Evolutionary conservation across 2,888 invertebrate genomes (phyloP), one percentile per base, ranked within the genome.

Genomic region (Heliothis peltigera): DNA sequence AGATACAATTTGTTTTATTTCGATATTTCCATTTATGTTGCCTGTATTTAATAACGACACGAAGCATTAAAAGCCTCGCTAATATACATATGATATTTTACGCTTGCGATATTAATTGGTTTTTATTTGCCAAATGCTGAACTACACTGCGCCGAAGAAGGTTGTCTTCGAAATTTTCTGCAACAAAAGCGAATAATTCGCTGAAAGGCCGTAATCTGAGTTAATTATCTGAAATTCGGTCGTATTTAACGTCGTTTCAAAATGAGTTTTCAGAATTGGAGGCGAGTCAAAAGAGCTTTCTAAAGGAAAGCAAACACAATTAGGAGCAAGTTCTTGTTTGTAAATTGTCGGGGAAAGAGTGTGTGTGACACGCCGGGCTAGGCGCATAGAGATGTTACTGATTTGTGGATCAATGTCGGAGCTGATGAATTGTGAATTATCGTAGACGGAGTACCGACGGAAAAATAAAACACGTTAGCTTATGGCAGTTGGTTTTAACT

Each of bases 231-330:
- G 86, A 87, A 91, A 91, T 92, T 92, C 89, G 89, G 89, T 89
- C 89, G 91, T 89, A 92, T 91, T 93, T 92, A 91, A 91, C 84
- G 88, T 93, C 90, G 91, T 91, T 91, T 87, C 87, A 87, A 87
- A 92, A 92, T 85, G 90, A 90, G 89, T 91, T 91, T 89, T 89
- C 89, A 90, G 91, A 91, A 92, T 92, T 89, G 90, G 89, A 90
- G 88, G 80, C 80, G 86, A 92, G 88, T 91, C 91, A 91, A 93
- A 92, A 91, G 92, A 89, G 90, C 86, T 89, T 91, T 91, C 86
- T 88, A 90, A 92, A 90, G 91, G 89, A 92, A 92, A 91, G 88
- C 91, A 92, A 93, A 94, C 91, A 92, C 89, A 93, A 93, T 94
- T 92, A 92, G 84, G 86, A 84, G 84, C 84, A 91, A 92, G 89